Percentiles rank a stretch among this genome's conserved stretches.
These are phyloP conservation scores for Atta texana DNA, from an alignment of 1,140 invertebrate species.

Conservation along the genomic window DNA sequence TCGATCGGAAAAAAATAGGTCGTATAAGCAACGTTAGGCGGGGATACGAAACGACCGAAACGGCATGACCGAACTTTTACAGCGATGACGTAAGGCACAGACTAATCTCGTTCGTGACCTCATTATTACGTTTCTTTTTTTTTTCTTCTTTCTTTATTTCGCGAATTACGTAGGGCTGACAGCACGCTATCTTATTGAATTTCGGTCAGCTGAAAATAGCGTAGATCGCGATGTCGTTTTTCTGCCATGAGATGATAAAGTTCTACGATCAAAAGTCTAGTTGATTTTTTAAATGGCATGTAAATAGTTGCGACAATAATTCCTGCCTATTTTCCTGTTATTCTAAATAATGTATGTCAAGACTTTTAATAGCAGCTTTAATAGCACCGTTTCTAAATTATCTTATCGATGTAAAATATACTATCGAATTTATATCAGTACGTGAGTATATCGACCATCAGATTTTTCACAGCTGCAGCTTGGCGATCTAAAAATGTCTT, in stretches of 20 bases:
- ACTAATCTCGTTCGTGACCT: slow-evolving; percentile 65
- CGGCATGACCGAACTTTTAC: slow-evolving; percentile 15
- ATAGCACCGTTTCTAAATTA: neutral
- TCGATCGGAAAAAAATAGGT: slow-evolving; percentile 27
- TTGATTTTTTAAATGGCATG: too few species aligned
- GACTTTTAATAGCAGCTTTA: neutral
- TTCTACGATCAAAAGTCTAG: neutral
- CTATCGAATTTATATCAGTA: neutral
- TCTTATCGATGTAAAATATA: neutral
- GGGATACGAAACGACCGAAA: slow-evolving; percentile 26
- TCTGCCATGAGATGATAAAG: neutral
- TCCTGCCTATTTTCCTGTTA: neutral
- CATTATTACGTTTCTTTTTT: slow-evolving; percentile 41
- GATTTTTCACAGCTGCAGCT: neutral
- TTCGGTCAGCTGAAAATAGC: neutral
- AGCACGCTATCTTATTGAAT: slow-evolving; percentile 20
- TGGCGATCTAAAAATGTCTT: neutral
- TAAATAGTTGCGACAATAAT: neutral
- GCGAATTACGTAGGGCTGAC: neutral
- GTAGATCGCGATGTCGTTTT: neutral
- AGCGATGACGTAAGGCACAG: slow-evolving; percentile 59
- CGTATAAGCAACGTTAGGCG: neutral
- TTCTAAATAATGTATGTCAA: neutral
- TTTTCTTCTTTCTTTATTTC: neutral
- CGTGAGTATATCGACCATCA: slow-evolving; percentile 2